These are phyloP conservation scores for Mormoops blainvillei DNA, from an alignment of 2,113 vertebrate genomes.

Conservation along the genomic window DNA sequence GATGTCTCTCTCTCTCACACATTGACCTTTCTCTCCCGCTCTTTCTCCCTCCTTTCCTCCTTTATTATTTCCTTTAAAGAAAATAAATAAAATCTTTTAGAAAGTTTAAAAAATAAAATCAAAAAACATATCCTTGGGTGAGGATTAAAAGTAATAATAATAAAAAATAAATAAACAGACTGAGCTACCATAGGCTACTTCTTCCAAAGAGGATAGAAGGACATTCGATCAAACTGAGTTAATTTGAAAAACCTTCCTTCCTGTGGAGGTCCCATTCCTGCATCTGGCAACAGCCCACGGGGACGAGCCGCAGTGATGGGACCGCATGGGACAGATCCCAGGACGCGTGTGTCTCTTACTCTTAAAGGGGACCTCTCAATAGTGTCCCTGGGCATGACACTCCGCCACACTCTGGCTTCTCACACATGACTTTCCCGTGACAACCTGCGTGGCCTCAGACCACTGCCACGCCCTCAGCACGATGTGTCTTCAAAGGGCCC, in stretches of 20 bases:
- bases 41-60: too few relatives aligned
- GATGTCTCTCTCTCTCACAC: too few relatives aligned
- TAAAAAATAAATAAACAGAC: not conserved
- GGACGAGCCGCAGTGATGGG: not conserved
- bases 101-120: too few relatives aligned
- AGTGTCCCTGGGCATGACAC: fast-evolving
- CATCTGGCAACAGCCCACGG: not conserved
- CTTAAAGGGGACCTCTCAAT: fast-evolving
- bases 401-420: fast-evolving
- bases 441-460: fast-evolving
- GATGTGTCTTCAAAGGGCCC: not conserved
- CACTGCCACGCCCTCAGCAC: fast-evolving
- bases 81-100: too few relatives aligned
- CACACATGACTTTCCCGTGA: fast-evolving
- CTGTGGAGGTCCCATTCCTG: fast-evolving
- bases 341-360: fast-evolving
- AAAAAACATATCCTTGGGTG: too few relatives aligned
- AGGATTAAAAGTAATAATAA: too few relatives aligned
- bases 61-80: too few relatives aligned
- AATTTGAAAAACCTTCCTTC: not conserved
- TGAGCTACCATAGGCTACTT: not conserved
- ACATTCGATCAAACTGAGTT: not conserved
- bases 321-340: not conserved
- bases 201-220: not conserved
- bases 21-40: too few relatives aligned